Evolutionary conservation across 2,113 vertebrate species (phyloP), one percentile per base, ranked within the genome.

Genomic region (Piaya cayana): DNA sequence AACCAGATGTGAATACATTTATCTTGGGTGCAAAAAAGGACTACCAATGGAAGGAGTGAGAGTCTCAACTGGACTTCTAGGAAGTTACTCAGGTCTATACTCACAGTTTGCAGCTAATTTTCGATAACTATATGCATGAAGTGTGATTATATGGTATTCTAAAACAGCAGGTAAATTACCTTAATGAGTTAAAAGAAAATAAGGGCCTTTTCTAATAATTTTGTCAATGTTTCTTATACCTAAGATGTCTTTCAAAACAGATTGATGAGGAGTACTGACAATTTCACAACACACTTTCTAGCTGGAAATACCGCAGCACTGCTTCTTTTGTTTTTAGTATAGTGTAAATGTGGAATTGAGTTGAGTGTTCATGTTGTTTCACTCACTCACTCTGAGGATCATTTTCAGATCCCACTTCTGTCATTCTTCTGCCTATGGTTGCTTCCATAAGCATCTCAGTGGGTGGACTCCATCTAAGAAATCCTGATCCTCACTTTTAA

Each of bases 391-490:
- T 88, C 59, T 80, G 71, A 75, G 68, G 22, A 76, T 69, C 12
- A 13, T 64, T 84, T 93, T 71, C 79, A 92, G 68, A 92, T 93
- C 79, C 47, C 69, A 52, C n/a, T 89, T 82, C 39, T 75, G 76
- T 72, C 1, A 42, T 82, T 95, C 92, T 90, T 87, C 81, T 82
- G 42, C 81, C 43, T 91, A 45, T 78, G 91, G 81, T 49, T 91
- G 49, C 72, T 93, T 93, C 36, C 69, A 86, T 56, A 89, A 70
- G 71, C 27, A 71, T 75, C n/a, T 75, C 12, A 27, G 58, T 87
- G 53, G 65, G 80, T 91, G 83, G 56, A 94, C 69, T 79, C 34
- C 43, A 39, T 70, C 58, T 79, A 75, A 95, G 67, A 91, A 93
- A 52, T 68, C 56, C 82, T 79, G 74, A 17, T 72, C 58, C n/a